These are phyloP conservation scores for Cyclophora punctaria DNA, from an alignment of 2,888 invertebrate genomes.

Conservation along the genomic window DNA sequence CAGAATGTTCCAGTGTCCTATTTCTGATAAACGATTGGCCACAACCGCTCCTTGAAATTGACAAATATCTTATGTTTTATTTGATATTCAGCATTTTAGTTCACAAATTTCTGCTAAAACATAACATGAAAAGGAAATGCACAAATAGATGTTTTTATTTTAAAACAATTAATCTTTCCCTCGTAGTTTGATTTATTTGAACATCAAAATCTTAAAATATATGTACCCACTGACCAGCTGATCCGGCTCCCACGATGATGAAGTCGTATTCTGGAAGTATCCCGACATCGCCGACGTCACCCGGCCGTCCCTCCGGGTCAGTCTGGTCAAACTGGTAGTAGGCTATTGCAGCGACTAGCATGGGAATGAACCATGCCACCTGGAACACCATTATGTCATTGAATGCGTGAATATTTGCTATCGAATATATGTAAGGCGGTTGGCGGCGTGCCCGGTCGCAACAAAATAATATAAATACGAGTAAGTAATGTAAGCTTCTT, in stretches of 20 bases:
- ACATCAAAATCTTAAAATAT: not conserved
- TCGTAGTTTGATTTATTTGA: no score
- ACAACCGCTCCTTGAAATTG: slow-evolving; percentile 83
- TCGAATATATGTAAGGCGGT: no score
- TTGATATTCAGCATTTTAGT: no score
- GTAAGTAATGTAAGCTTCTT: no score
- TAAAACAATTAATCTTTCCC: no score
- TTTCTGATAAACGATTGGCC: slow-evolving; percentile 87
- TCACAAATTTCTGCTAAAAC: no score
- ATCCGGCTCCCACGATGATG: slow-evolving; percentile 89
- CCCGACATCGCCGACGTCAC: slow-evolving; percentile 79
- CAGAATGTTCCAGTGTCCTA: slow-evolving; percentile 86
- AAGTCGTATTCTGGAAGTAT: slow-evolving; percentile 85
- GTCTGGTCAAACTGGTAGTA: slow-evolving; percentile 90
- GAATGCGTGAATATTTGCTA: no score
- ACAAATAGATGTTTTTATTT: no score
- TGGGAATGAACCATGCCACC: slow-evolving; percentile 88
- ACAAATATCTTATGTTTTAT: no score
- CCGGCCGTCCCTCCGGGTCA: slow-evolving; percentile 87
- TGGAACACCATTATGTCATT: slow-evolving; percentile 33
- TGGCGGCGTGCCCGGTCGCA: no score
- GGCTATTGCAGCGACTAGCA: slow-evolving; percentile 88
- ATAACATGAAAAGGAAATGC: not conserved
- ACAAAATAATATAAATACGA: no score
- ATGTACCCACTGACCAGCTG: slow-evolving; percentile 79